Evolutionary conservation across 2,888 invertebrate genomes (phyloP), one percentile per base, ranked within the genome.

Genomic region (Dexiosoma caninum): DNA sequence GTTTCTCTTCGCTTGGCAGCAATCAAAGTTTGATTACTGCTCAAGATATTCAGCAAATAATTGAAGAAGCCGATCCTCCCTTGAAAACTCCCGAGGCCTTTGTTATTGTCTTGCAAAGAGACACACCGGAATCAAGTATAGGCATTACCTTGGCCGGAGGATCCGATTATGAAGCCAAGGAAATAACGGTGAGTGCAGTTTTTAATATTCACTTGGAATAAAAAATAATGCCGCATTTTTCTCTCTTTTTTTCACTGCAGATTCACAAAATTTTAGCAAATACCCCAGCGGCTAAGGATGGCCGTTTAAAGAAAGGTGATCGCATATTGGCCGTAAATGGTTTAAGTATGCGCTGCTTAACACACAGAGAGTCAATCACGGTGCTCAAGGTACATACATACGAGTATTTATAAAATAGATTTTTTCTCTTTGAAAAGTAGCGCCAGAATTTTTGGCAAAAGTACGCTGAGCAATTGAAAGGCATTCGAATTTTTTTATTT

Each of bases 261-360:
- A 94, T 97, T 83, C 96, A 97, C 90, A 95, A 96, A 90, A 95
- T 97, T 66, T 91, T 97, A 84, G 92, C 93, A 75, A 96, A 96
- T 84, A 96, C 97, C 85, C 93, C 96, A 64, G 97, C 97, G 46
- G 95, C 96, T 85, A 94, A 94, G 86, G 96, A 97, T 87, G 97
- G 97, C 6, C 92, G 95, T 66, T 92, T 98, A 57, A 95, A 95
- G 89, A 94, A 95, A 86, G 97, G 97, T 14, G 96, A 97, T 87
- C 94, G 96, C 89, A 94, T 98, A 82, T 91, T 96, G 84, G 96
- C 96, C 85, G 97, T 98, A 84, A 98, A 98, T 89, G 97, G 97
- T 49, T 93, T 93, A 88, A 93, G 92, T 85, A 95, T 97, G 92
- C 92, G 94, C 83, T 96, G 95, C 59, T 91, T 97, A 77, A 96